phyloP scores from a whole-genome alignment of 1,140 invertebrate genomes.

The Lanistes nyassanus region DNA sequence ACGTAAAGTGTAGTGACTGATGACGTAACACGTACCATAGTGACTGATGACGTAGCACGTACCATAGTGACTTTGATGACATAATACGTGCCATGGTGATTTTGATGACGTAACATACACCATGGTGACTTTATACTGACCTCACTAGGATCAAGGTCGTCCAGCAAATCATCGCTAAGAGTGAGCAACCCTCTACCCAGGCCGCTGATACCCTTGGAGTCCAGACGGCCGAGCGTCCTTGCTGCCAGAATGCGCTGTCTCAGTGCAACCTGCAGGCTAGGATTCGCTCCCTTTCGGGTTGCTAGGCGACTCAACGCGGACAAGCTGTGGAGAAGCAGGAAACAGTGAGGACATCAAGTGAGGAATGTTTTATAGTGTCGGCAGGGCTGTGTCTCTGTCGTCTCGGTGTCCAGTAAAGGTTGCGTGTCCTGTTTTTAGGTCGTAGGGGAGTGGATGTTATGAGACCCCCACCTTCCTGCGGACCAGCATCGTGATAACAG shows the following conservation, averaged over 20 bases:
- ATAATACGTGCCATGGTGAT: too few species aligned
- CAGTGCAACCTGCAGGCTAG: conserved; percentile 19
- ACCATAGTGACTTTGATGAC: too few species aligned
- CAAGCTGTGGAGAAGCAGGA: conserved; percentile 16
- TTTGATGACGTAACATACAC: too few species aligned
- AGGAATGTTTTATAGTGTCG: too few species aligned
- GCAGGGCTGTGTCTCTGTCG: too few species aligned
- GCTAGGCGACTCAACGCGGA: conserved; percentile 17
- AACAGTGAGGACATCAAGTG: not conserved
- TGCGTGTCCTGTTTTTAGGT: not conserved
- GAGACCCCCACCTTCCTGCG: too few species aligned
- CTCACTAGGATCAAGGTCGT: conserved; percentile 17
- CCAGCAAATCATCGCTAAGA: conserved; percentile 11
- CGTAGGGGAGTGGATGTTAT: too few species aligned
- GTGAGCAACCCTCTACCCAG: conserved; percentile 22
- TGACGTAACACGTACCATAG: too few species aligned
- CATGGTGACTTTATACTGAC: not conserved
- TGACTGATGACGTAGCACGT: too few species aligned
- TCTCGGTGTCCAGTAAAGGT: too few species aligned
- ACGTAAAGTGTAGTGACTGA: too few species aligned
- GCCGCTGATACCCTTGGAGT: conserved; percentile 10
- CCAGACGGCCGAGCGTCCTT: conserved; percentile 3
- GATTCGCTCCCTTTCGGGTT: not conserved
- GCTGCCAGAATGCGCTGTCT: conserved; percentile 7
- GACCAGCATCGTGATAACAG: too few species aligned